Percentiles rank a stretch among this genome's conserved stretches.
phyloP scores from a whole-genome alignment of 2,888 invertebrate species.

The Drosophila colorata region DNA sequence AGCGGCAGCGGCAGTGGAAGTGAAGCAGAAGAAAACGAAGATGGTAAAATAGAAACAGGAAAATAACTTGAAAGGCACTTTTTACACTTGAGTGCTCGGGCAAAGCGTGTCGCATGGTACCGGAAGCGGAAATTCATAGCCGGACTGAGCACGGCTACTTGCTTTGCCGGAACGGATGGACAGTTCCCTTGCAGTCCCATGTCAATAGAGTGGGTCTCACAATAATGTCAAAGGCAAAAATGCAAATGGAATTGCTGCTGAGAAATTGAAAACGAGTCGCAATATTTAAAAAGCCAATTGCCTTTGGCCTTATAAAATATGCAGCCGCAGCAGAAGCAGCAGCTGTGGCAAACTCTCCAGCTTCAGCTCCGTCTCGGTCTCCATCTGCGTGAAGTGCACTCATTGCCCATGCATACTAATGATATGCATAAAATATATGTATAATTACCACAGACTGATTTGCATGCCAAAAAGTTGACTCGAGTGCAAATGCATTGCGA shows the following conservation, averaged over 20 bases:
- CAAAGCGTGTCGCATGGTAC: conserved; percentile 67
- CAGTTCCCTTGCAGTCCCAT: conserved; percentile 52
- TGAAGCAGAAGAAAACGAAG: conserved; percentile 36
- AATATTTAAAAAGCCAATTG: conserved; percentile 63
- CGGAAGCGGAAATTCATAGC: conserved; percentile 80
- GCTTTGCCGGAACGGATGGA: conserved; percentile 53
- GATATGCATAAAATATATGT: conserved; percentile 62
- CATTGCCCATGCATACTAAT: conserved; percentile 69
- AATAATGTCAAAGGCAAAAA: conserved; percentile 67
- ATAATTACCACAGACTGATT: conserved; percentile 51
- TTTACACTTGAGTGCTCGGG: conserved; percentile 72
- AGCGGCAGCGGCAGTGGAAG: conserved; percentile 7
- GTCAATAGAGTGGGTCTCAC: conserved; percentile 59
- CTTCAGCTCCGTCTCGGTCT: background rate
- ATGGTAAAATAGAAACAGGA: conserved; percentile 60
- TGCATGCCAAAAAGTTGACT: conserved; percentile 34
- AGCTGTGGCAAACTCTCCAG: conserved; percentile 14
- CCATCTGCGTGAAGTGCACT: conserved; percentile 41
- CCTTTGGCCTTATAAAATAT: conserved; percentile 56
- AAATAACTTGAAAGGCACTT: conserved; percentile 78
- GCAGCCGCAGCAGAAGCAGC: conserved; percentile 37
- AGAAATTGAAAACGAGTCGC: conserved; percentile 70
- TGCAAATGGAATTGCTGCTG: conserved; percentile 62
- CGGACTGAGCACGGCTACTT: conserved; percentile 66
- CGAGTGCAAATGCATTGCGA: conserved; percentile 26